Evolutionary conservation across 92 coral and sea anemone genomes (phyloP), one percentile per base, ranked within the genome.

Genomic region (Actinernus sp.): DNA sequence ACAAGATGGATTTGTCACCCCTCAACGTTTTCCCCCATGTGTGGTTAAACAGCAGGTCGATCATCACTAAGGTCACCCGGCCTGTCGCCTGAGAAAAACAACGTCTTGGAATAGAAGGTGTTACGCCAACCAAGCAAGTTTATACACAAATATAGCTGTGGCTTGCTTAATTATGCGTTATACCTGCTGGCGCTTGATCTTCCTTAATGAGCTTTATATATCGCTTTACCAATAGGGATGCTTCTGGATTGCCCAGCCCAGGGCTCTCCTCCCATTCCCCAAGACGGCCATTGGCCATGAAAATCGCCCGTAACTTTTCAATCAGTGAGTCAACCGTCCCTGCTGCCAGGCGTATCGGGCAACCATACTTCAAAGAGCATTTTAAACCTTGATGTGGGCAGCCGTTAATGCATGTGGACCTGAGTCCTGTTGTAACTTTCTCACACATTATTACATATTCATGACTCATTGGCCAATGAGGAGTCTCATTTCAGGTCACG

Each of bases 101-200:
- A 23, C 46, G 38, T 65, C 45, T 65, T 65, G 21, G 50, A 65
- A 49, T 49, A 65, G 13, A 11, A 68, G 21, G 37, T 55, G 65
- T 38, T 38, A 36, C 31, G 38, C 13, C 12, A 52, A 53, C 2
- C 32, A 20, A 9, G 64, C 75, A 13, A 68, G 17, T 43, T 68
- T 54, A 53, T 68, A 52, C 40, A 56, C 56, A 36, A 69, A 69
- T 3, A 56, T 27, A 13, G 68, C 55, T 17, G 62, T 45, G 17
- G 77, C 77, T 55, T 70, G 67, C 45, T 53, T 52, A 2, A 52
- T n/a, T n/a, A n/a, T n/a, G 75, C 11, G 52, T 33, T 32, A 51
- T 26, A 8, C 75, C 75, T 23, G 75, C 75, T 12, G 75, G 46
- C 36, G 75, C 75, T 22, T 53, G 75, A 49, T 53, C 54, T 23